A percentile compares a stretch with the other conserved stretches of the same genome.
Evolutionary conservation across 2,797 vertebrate species (phyloP).

Genomic region (Scolopax bukidnonensis): DNA sequence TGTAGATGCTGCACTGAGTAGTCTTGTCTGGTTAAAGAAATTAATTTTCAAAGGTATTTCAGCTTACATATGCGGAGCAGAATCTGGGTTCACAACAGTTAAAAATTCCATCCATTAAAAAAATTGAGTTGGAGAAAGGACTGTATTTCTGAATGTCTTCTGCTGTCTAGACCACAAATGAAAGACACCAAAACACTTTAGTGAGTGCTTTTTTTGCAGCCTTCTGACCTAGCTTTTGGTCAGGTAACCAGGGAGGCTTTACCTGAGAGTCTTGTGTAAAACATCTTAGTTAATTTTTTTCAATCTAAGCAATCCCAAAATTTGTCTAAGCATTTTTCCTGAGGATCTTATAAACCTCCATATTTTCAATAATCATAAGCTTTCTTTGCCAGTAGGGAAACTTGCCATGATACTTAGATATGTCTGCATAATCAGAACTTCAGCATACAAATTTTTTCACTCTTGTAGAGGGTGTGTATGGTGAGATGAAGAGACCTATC

Average conservation of each 20-base stretch:
- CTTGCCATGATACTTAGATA: not conserved
- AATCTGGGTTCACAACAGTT: not conserved
- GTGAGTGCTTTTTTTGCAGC: not conserved
- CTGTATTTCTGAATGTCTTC: not conserved
- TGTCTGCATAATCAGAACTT: not conserved
- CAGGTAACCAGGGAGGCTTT: not conserved
- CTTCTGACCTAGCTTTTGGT: not conserved
- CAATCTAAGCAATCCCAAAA: not conserved
- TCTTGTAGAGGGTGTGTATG: not conserved
- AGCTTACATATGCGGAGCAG: not conserved
- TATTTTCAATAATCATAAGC: not conserved
- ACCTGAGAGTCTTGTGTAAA: not conserved
- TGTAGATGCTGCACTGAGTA: not conserved
- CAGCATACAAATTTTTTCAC: not conserved
- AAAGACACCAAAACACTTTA: not conserved
- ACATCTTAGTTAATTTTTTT: not conserved
- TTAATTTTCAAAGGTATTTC: not conserved
- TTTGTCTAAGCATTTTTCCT: not conserved
- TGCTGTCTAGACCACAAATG: not conserved
- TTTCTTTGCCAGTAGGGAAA: not conserved
- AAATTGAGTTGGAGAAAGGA: not conserved
- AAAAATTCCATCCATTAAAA: not conserved
- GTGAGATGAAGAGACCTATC: not conserved
- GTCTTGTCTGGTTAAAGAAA: not conserved
- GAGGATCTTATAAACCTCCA: not conserved